phyloP scores from a whole-genome alignment of 2,797 vertebrate species.

The Craterocephalus amniculus region DNA sequence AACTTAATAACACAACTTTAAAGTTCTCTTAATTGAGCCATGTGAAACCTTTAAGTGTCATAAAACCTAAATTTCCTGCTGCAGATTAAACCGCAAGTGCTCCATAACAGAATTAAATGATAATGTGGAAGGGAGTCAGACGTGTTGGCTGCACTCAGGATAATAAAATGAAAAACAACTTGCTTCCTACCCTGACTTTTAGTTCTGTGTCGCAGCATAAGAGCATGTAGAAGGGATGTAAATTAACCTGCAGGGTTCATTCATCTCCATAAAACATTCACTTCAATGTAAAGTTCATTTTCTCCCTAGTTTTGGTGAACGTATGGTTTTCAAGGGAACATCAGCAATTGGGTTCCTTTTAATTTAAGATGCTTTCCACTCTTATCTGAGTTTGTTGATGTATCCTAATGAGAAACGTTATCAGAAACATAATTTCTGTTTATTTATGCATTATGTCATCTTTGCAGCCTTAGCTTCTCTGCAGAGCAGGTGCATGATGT shows the following conservation, averaged over 20 bases:
- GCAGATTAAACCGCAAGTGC: too few species aligned
- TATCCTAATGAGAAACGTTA: neutral
- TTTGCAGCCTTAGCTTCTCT: too few species aligned
- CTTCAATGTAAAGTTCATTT: neutral
- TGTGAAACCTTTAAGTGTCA: too few species aligned
- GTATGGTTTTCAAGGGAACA: slow-evolving; percentile 6
- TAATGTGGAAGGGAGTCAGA: too few species aligned
- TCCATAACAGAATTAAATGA: too few species aligned
- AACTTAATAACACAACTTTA: too few species aligned
- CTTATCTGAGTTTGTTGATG: neutral
- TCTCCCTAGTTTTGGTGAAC: slow-evolving; percentile 7
- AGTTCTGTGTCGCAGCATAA: neutral
- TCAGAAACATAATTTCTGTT: neutral
- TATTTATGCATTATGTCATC: neutral
- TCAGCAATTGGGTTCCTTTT: neutral
- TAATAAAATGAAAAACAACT: neutral
- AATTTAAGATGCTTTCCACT: neutral
- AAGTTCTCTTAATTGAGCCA: too few species aligned
- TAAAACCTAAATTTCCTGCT: too few species aligned
- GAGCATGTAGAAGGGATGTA: neutral
- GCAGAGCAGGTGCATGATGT: neutral
- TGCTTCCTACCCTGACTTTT: neutral
- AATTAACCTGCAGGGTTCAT: slow-evolving; percentile 23
- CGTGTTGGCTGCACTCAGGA: neutral
- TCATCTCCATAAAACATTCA: slow-evolving; percentile 25